Evolutionary conservation across 2,797 vertebrate species (phyloP), one percentile per base, ranked within the genome.

Genomic region (Eospalax fontanierii): DNA sequence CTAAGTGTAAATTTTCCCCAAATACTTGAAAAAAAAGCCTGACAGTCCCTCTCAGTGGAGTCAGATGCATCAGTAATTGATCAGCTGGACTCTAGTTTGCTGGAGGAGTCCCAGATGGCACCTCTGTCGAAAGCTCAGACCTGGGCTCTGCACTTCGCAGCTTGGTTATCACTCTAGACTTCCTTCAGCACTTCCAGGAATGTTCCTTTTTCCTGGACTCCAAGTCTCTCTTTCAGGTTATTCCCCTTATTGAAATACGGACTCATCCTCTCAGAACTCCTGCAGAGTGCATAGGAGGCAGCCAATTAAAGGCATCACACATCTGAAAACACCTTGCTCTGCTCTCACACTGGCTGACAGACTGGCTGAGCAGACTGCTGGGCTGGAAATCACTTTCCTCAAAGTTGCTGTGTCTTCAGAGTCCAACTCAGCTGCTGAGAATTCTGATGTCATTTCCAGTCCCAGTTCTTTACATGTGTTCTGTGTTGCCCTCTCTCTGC

Each of bases 1-100:
- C 8, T 79, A 89, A 65, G 43, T 54, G 46, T 82, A 57, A 63
- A 84, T 33, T 89, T 79, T 46, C 75, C 83, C 82, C 50, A 89
- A 79, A 76, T 21, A 80, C 81, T 79, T 59, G 75, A 54, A 7
- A 88, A 92, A 22, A 78, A 61, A 40, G 1, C 24, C 11, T 15
- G 4, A 85, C 35, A 78, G 21, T 35, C 43, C 43, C 40, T 54
- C 78, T 43, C 38, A 63, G 3, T 33, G 61, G 43, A 76, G 28
- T 75, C 28, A 66, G 87, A 68, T 6, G 38, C 40, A 35, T 43
- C 14, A 57, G 61, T 74, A 21, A 89, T 1, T 3, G 28, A 78
- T 12, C 26, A 78, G 26, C 1, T 91, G 33, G 22, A 11, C 46
- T 54, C 71, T 46, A 7, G 30, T 43, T 50, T 87, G 71, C 65